Evolutionary conservation across 2,797 vertebrate species (phyloP).

Genomic region (Hypotaenidia philippensis): DNA sequence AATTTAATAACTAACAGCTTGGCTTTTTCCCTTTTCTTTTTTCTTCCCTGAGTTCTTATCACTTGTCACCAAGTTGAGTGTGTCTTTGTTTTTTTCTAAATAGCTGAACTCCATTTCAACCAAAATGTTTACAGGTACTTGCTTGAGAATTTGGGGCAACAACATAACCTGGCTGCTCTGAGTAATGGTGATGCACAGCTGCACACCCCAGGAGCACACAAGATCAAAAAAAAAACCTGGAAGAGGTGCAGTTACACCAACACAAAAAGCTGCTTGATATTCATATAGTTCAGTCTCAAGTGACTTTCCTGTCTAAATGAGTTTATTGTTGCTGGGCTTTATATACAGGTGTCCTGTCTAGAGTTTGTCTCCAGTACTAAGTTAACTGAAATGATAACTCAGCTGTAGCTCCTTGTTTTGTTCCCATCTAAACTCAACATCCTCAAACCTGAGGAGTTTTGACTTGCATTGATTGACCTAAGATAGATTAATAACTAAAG

Average conservation of each 20-base stretch:
- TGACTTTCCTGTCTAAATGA: not conserved
- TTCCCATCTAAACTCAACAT: not conserved
- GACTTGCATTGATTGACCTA: not conserved
- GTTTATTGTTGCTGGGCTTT: not conserved
- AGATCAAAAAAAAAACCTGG: not conserved
- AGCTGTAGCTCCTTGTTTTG: not conserved
- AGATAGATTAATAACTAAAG: not conserved
- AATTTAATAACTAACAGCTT: constrained; percentile 25
- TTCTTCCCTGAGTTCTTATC: constrained; percentile 24
- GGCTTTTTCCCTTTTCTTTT: not conserved
- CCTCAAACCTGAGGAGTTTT: not conserved
- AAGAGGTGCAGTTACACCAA: not conserved
- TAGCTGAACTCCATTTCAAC: not conserved
- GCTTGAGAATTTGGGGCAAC: not conserved
- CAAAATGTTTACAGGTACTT: not conserved
- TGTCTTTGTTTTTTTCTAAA: not conserved
- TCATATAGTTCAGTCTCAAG: not conserved
- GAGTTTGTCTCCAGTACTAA: not conserved
- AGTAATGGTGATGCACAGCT: not conserved
- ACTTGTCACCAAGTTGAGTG: not conserved
- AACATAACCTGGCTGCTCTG: not conserved
- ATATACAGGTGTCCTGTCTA: not conserved
- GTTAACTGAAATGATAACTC: not conserved
- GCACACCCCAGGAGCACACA: not conserved
- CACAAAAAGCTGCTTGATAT: not conserved